phyloP scores from a whole-genome alignment of 2,797 vertebrate genomes.

The Cottoperca gobio region DNA sequence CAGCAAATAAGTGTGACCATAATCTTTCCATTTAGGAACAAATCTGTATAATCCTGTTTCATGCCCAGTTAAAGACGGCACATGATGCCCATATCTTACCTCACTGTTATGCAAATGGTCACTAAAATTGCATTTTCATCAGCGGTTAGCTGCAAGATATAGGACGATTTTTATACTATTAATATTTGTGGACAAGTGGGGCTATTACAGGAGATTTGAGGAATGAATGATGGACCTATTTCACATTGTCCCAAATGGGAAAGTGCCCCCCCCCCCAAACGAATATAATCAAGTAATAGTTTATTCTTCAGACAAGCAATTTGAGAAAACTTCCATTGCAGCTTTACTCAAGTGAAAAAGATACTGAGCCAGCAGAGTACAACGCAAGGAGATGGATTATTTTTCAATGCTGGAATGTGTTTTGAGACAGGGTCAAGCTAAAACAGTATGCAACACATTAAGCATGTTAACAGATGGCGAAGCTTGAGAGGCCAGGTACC shows the following conservation, averaged over 20 bases:
- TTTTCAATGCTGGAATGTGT: slow-evolving; percentile 50
- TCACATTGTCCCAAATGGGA: slow-evolving; percentile 51
- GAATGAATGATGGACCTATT: slow-evolving; percentile 76
- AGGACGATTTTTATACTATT: slow-evolving; percentile 48
- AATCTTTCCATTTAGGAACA: slow-evolving; percentile 67
- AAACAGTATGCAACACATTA: slow-evolving; percentile 54
- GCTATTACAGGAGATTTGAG: slow-evolving; percentile 56
- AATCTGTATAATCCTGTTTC: slow-evolving; percentile 69
- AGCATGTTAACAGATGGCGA: slow-evolving; percentile 65
- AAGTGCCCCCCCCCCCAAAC: slow-evolving; percentile 33
- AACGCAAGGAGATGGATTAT: slow-evolving; percentile 37
- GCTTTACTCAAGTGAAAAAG: slow-evolving; percentile 53
- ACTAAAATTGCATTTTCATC: slow-evolving; percentile 58
- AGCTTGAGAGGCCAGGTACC: slow-evolving; percentile 51
- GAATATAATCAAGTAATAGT: slow-evolving; percentile 59
- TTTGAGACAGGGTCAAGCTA: slow-evolving; percentile 64
- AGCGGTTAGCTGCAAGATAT: slow-evolving; percentile 57
- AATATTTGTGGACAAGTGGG: slow-evolving; percentile 66
- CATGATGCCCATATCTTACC: slow-evolving; percentile 51
- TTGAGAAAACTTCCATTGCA: slow-evolving; percentile 36
- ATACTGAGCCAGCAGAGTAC: slow-evolving; percentile 49
- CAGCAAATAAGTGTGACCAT: slow-evolving; percentile 55
- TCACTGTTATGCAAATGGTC: slow-evolving; percentile 61
- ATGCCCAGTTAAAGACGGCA: slow-evolving; percentile 66
- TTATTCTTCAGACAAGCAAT: slow-evolving; percentile 58